These are phyloP conservation scores for Poecilia picta DNA, from an alignment of 2,797 vertebrate species.

Conservation along the genomic window DNA sequence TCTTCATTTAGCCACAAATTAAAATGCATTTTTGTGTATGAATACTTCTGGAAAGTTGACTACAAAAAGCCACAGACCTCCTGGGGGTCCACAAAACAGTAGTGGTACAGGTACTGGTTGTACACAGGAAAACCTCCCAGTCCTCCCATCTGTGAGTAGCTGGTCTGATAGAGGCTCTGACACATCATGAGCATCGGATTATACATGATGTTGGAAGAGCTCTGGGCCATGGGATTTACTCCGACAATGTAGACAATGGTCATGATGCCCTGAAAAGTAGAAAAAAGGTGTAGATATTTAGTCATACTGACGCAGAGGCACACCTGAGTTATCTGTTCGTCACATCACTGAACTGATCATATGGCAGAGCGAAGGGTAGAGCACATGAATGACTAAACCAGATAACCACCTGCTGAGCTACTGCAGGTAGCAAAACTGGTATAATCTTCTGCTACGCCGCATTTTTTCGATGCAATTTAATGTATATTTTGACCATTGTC, in stretches of 20 bases:
- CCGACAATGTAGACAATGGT: constrained; percentile 89
- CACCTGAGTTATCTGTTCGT: neutral
- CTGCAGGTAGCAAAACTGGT: neutral
- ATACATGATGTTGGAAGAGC: constrained; percentile 80
- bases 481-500: neutral
- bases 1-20: neutral
- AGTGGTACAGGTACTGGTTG: constrained; percentile 92
- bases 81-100: constrained; percentile 92
- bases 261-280: constrained; percentile 79
- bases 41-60: neutral
- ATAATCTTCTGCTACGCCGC: neutral
- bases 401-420: neutral
- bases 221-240: constrained; percentile 90
- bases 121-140: constrained; percentile 80
- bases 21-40: neutral
- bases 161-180: constrained; percentile 81
- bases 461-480: neutral
- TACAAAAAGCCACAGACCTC: constrained; percentile 79
- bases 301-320: neutral
- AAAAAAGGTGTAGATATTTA: neutral
- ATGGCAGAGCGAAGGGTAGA: neutral
- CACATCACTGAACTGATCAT: neutral
- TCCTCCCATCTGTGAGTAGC: constrained; percentile 79
- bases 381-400: neutral
- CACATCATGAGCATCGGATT: constrained; percentile 88